Conservation (phyloP, 2,888 invertebrate genomes). For the Fragum sueziense region DNA sequence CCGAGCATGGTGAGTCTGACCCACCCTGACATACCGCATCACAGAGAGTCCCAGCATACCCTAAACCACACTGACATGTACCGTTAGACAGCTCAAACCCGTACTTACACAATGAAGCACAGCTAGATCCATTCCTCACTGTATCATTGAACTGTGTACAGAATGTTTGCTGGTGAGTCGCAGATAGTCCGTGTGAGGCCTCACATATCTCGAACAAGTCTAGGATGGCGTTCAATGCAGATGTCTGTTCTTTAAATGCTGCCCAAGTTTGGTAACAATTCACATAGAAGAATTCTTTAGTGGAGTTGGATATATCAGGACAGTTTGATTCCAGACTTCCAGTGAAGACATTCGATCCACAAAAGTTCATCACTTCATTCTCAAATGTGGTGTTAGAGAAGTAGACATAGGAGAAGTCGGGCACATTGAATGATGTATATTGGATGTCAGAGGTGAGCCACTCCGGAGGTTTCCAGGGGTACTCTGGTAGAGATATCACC, state of each 20-base stretch:
- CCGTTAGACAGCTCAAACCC: conserved; percentile 51
- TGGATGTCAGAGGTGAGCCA: conserved; percentile 69
- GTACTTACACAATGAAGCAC: conserved; percentile 60
- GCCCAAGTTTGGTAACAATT: conserved; percentile 57
- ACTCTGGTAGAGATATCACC: conserved; percentile 56
- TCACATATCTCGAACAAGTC: conserved; percentile 57
- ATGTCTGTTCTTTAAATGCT: conserved; percentile 27
- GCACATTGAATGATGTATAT: conserved; percentile 40
- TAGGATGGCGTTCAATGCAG: conserved; percentile 56
- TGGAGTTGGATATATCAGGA: conserved; percentile 38
- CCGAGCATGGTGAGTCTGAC: conserved; percentile 64
- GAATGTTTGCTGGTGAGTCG: conserved; percentile 24
- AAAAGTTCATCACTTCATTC: conserved; percentile 40
- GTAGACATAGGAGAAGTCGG: conserved; percentile 48
- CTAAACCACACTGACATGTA: conserved; percentile 61
- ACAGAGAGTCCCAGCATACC: conserved; percentile 66
- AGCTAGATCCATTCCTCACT: conserved; percentile 52
- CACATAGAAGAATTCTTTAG: conserved; percentile 39
- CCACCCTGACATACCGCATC: conserved; percentile 65
- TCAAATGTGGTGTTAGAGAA: conserved; percentile 46
- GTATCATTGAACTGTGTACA: conserved; percentile 32
- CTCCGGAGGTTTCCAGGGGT: conserved; percentile 66
- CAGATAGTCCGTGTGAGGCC: conserved; percentile 30
- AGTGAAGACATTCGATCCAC: conserved; percentile 24
- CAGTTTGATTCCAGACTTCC: conserved; percentile 15